Conservation (phyloP, 2,888 invertebrate genomes). For the Deilephila elpenor region DNA sequence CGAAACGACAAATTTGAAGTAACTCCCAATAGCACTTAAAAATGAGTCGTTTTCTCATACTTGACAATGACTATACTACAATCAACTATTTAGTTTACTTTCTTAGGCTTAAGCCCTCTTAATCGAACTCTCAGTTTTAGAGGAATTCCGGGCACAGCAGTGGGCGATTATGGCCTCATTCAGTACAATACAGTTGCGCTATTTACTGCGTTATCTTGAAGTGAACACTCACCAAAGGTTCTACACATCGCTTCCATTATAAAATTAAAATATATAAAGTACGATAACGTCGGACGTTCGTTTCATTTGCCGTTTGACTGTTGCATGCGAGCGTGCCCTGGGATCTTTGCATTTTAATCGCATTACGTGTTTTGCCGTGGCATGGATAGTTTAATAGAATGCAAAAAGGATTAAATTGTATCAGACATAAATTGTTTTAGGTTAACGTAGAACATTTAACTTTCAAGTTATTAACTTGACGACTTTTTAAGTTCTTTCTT, state of each 20-base stretch:
- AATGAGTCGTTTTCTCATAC: too few relatives aligned
- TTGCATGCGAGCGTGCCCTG: constrained; percentile 4
- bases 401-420: neutral
- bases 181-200: too few relatives aligned
- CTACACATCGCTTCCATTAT: neutral
- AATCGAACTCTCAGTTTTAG: neutral
- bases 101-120: neutral
- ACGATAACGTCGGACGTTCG: constrained; percentile 8
- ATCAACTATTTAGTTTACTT: too few relatives aligned
- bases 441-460: neutral
- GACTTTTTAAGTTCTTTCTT: too few relatives aligned
- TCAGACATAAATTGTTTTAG: neutral
- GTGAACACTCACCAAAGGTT: neutral
- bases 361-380: constrained; percentile 1
- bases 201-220: neutral
- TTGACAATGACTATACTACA: too few relatives aligned
- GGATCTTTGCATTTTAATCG: constrained; percentile 22
- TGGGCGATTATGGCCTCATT: too few relatives aligned
- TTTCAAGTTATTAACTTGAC: too few relatives aligned
- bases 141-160: too few relatives aligned
- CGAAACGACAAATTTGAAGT: too few relatives aligned
- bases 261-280: constrained; percentile 15
- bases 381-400: constrained; percentile 1
- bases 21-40: too few relatives aligned
- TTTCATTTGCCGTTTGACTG: constrained; percentile 17